A percentile compares a stretch with the other conserved stretches of the same genome.
These are phyloP conservation scores for Pinctada fucata DNA, from an alignment of 2,888 invertebrate genomes.

Conservation along the genomic window DNA sequence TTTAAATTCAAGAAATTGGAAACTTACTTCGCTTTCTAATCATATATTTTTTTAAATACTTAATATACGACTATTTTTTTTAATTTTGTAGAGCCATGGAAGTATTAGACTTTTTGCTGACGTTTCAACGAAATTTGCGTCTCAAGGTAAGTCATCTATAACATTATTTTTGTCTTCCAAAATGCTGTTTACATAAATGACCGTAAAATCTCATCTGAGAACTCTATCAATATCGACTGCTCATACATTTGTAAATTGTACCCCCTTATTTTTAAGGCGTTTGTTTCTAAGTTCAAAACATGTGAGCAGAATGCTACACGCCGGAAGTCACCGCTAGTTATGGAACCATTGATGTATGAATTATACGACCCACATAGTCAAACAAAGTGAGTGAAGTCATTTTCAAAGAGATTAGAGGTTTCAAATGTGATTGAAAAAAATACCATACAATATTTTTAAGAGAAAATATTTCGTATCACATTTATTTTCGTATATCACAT, in stretches of 20 bases:
- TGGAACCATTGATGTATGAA: slow-evolving; percentile 69
- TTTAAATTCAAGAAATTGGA: neutral
- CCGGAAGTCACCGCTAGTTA: slow-evolving; percentile 52
- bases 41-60: neutral
- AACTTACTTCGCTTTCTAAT: too few species aligned
- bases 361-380: slow-evolving; percentile 66
- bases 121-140: slow-evolving; percentile 75
- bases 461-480: too few species aligned
- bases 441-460: too few species aligned
- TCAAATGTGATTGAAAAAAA: too few species aligned
- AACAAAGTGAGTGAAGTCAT: slow-evolving; percentile 62
- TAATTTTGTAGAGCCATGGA: slow-evolving; percentile 72
- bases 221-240: neutral
- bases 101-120: slow-evolving; percentile 74
- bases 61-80: neutral
- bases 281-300: slow-evolving; percentile 75
- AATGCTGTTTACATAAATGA: neutral
- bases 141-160: slow-evolving; percentile 63
- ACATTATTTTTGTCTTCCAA: neutral
- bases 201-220: neutral
- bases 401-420: neutral
- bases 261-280: slow-evolving; percentile 56
- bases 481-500: too few species aligned
- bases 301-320: slow-evolving; percentile 63
- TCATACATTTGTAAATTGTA: neutral